Evolutionary conservation across 2,113 vertebrate genomes (phyloP), one percentile per base, ranked within the genome.

Genomic region (Peromyscus polionotus): DNA sequence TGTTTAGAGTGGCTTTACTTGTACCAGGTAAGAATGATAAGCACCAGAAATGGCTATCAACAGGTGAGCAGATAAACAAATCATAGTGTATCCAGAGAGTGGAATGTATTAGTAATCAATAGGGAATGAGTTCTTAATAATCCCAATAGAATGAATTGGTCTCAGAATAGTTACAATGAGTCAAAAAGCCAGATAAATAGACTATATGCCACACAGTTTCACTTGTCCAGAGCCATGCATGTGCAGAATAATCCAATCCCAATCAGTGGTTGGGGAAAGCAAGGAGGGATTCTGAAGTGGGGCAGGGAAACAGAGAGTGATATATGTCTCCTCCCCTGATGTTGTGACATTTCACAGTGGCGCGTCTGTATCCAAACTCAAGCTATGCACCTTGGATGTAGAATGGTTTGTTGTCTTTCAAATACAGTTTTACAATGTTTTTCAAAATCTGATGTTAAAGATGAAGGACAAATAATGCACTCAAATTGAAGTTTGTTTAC

Each of bases 91-190:
- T 36, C 57, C 65, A 57, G 31, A 57, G 3, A 72, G 16, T 72
- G 54, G 39, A 93, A 94, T 95, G 48, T 84, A 45, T 33, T 17
- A 68, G 33, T 73, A 81, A 77, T 45, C 39, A 91, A 91, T 94
- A 54, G 8, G 8, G 14, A 80, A 72, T 68, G 54, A 6, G 57
- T 97, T 59, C 45, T 14, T 93, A 90, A 68, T 91, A 70, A 94
- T 54, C 39, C 72, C 57, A 88, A 28, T 10, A 65, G 26, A n/a
- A 42, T 36, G 16, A 20, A 70, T 76, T 4, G n/a, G 8, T 94
- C n/a, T 96, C 67, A 45, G 45, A 91, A 80, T 93, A 86, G 67
- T 72, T 70, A 57, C 4, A 67, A 7, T 26, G 42, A 54, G 39
- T 81, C 6, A 42, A 80, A 93, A 95, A 92, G 7, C 19, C 80